Conservation (phyloP, 2,113 vertebrate genomes). For the Dryoscopus gambensis region DNA sequence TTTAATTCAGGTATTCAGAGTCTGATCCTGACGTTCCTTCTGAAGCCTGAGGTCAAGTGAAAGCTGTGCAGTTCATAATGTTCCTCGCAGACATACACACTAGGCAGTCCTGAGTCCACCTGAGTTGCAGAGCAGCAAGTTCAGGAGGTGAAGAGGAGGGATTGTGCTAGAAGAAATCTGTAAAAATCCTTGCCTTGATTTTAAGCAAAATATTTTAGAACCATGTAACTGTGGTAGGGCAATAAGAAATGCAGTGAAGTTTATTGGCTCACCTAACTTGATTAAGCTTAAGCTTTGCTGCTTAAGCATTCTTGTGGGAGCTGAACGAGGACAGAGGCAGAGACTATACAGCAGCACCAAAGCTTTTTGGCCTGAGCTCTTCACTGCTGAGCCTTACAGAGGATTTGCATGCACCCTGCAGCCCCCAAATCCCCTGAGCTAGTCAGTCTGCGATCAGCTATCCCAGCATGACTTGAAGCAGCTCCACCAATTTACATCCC, state of each 20-base stretch:
- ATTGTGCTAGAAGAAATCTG: not conserved
- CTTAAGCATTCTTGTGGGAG: not conserved
- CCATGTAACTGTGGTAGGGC: not conserved
- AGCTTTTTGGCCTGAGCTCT: not conserved
- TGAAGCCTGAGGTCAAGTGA: not conserved
- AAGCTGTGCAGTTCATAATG: not conserved
- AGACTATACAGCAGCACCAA: not conserved
- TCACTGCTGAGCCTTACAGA: not conserved
- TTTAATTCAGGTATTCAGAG: not conserved
- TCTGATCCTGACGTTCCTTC: not conserved
- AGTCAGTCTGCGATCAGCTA: not conserved
- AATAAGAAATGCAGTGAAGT: not conserved
- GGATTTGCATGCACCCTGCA: not conserved
- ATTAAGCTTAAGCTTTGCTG: not conserved
- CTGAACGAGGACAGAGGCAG: not conserved
- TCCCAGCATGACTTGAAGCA: not conserved
- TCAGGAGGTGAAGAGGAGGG: not conserved
- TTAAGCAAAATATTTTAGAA: not conserved
- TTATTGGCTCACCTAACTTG: not conserved
- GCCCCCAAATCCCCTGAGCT: not conserved
- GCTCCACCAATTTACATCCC: not conserved
- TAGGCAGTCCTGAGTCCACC: not conserved
- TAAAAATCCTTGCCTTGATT: not conserved
- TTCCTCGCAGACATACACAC: not conserved
- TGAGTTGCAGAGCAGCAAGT: not conserved